Base-by-base conservation (phyloP, 2,113 vertebrate species). In the Electrona antarctica region DNA sequence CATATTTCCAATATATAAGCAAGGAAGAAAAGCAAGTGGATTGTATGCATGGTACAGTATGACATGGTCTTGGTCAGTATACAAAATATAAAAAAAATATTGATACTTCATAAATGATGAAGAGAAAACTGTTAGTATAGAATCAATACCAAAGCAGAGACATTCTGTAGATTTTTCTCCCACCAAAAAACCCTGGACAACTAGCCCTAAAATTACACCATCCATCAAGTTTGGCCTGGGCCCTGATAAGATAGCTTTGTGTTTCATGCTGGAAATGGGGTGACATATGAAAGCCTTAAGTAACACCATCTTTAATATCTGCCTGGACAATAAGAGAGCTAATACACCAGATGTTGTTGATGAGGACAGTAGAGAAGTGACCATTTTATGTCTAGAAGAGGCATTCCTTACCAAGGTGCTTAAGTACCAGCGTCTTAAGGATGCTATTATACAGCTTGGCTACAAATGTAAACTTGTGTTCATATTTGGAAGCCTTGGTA, bases 151-250 rank as follows among this genome's bases (percentile, higher is more conserved):
- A 7, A 57, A 52, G 48, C 46, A 64, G 60, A 60, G 47, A 51
- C 50, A n/a, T 8, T 33, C 13, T 48, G 28, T 33, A 33, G 49
- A 61, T 52, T 59, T 64, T 54, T 64, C 57, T 7, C 47, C n/a
- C n/a, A n/a, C n/a, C n/a, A n/a, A n/a, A n/a, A n/a, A 56, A 60
- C 21, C 11, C 51, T 55, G 13, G 57, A 73, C 84, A 84, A 83
- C 67, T 74, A 78, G 61, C 15, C 4, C 46, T 61, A 78, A 85
- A 88, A 89, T 82, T 84, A 81, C 79, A 81, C 69, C 68, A 87
- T 86, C 74, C 67, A 86, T 87, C 83, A 88, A 78, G 56, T 33
- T 76, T 51, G 6, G 46, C 47, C 60, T 59, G 71, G 61, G 47
- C 67, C 52, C 46, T 81, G 68, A 83, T 83, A 80, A 76, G 67